Evolutionary conservation across 2,888 invertebrate genomes (phyloP).

Genomic region (Drosophila siamana): DNA sequence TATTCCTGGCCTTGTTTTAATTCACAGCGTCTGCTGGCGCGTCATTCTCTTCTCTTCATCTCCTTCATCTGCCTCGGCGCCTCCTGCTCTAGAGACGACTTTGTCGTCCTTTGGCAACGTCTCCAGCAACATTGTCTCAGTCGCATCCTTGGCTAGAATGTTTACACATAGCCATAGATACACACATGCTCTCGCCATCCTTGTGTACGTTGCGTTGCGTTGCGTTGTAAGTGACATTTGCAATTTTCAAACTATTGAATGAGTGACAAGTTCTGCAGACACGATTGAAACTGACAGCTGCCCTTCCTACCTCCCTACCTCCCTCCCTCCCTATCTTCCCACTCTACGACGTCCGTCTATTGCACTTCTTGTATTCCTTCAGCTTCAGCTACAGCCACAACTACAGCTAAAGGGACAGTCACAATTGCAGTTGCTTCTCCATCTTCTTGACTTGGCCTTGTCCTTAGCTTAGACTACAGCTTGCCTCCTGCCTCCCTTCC

Average conservation of each 20-base stretch:
- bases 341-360: background rate
- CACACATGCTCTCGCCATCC: constrained; percentile 26
- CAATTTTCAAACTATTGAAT: constrained; percentile 84
- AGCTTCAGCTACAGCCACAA: constrained; percentile 16
- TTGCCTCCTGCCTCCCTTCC: too few species aligned
- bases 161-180: constrained; percentile 54
- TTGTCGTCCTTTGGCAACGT: constrained; percentile 68
- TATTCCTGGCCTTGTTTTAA: constrained; percentile 82
- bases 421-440: constrained; percentile 24
- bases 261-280: constrained; percentile 84
- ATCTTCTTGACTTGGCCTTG: constrained; percentile 23
- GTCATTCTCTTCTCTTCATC: constrained; percentile 62
- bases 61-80: constrained; percentile 22
- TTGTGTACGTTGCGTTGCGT: constrained; percentile 34
- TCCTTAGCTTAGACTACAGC: constrained; percentile 14
- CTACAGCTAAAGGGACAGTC: constrained; percentile 35
- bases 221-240: constrained; percentile 83
- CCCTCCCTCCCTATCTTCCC: background rate
- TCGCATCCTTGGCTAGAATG: constrained; percentile 68
- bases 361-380: constrained; percentile 32
- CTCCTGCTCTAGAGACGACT: constrained; percentile 42
- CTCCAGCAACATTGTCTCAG: constrained; percentile 77
- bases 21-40: constrained; percentile 78
- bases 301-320: background rate
- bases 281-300: constrained; percentile 83